Base-by-base conservation (phyloP, 2,113 vertebrate genomes). In the Hemibagrus wyckioides region DNA sequence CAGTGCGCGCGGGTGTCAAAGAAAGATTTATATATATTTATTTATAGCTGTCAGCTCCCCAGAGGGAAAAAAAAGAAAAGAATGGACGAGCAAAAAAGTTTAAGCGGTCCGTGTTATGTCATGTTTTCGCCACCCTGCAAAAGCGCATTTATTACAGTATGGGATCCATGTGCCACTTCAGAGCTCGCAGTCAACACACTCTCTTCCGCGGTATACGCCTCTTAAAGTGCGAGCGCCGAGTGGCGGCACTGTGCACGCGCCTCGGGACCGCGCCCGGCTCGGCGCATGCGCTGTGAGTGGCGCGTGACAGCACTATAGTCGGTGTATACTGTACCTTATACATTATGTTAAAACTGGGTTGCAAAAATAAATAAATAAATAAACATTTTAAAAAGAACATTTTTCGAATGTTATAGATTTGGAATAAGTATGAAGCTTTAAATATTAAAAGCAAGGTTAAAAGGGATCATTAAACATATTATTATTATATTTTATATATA, bases 131-230 rank as follows among this genome's bases (percentile, higher is more conserved):
- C 91, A 91, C 90, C 89, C 28, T 91, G 84, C 71, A 57, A 82
- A 61, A 75, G 28, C 69, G 23, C 10, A 77, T 30, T 71, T 86
- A 81, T 89, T 15, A 85, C 87, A 83, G 77, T 85, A 50, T 80
- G 84, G 87, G 89, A 88, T 93, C 94, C 94, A 95, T 95, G 95
- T 95, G 94, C 94, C 93, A 92, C 93, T 94, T 93, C 89, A 80
- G 92, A 91, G 90, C 85, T 82, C 69, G 91, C 75, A 85, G 93
- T 90, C 94, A 94, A 94, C 94, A 86, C 82, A 91, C 88, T 30
- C 75, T n/a, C 75, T 92, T 87, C 92, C 90, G 54, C 86, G 90
- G 92, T 92, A 88, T 84, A 87, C 95, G 95, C 95, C 95, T 94
- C 95, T 96, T 96, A 96, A 95, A 96, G 95, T 87, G 94, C 91